phyloP scores from a whole-genome alignment of 2,888 invertebrate genomes.

The Oxystoma pomonae region DNA sequence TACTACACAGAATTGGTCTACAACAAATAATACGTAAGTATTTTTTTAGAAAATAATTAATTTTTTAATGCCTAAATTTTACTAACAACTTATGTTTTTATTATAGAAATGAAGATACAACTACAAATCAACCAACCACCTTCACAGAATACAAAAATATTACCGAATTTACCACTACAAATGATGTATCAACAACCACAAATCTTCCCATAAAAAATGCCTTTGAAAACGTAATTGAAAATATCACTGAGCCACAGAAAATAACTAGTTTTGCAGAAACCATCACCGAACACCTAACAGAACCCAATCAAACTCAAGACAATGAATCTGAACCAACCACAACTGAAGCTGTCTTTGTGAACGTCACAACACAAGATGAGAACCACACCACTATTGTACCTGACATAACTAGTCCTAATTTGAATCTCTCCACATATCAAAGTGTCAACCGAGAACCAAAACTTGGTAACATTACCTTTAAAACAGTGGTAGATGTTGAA shows the following conservation, averaged over 20 bases:
- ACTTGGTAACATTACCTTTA: background rate
- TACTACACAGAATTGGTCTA: too few relatives aligned
- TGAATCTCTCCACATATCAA: slow-evolving; percentile 34
- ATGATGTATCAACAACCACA: too few relatives aligned
- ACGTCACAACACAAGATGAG: slow-evolving; percentile 34
- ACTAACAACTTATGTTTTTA: too few relatives aligned
- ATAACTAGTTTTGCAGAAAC: slow-evolving; percentile 8
- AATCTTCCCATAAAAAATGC: too few relatives aligned
- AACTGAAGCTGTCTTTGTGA: slow-evolving; percentile 25
- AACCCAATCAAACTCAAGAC: slow-evolving; percentile 21
- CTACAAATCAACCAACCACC: too few relatives aligned
- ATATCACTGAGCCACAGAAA: slow-evolving; percentile 10
- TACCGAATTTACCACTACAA: too few relatives aligned
- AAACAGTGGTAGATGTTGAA: background rate
- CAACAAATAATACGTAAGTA: too few relatives aligned
- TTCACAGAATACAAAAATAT: too few relatives aligned
- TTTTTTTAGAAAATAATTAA: too few relatives aligned
- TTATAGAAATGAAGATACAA: too few relatives aligned
- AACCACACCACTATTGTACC: slow-evolving; percentile 37
- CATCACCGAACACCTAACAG: slow-evolving; percentile 7
- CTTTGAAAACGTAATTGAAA: too few relatives aligned
- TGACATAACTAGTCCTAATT: slow-evolving; percentile 38
- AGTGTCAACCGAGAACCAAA: background rate
- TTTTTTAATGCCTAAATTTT: too few relatives aligned
- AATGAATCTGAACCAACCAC: slow-evolving; percentile 18